A percentile compares a stretch with the other conserved stretches of the same genome.
phyloP scores from a whole-genome alignment of 2,113 vertebrate species.

The Planiliza haematocheilus region DNA sequence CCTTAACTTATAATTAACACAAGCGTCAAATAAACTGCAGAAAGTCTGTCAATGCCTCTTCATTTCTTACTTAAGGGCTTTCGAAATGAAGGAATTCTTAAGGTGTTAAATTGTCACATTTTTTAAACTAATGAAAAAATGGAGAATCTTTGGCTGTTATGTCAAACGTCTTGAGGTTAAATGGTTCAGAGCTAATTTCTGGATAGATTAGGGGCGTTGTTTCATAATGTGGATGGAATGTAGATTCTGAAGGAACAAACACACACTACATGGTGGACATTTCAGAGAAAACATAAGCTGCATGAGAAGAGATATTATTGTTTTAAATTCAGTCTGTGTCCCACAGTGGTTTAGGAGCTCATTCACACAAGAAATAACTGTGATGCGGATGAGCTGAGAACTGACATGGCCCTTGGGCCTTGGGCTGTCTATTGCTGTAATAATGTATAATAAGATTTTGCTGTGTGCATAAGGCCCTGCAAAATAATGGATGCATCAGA shows the following conservation, averaged over 20 bases:
- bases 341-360: constrained; percentile 10
- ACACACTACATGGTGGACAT: neutral
- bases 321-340: neutral
- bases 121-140: neutral
- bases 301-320: no score
- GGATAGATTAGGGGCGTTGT: neutral
- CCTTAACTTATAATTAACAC: neutral
- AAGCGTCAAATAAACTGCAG: neutral
- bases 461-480: constrained; percentile 10
- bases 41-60: no score
- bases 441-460: constrained; percentile 21
- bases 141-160: neutral
- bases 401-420: constrained; percentile 17
- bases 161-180: neutral
- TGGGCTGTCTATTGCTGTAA: constrained; percentile 12
- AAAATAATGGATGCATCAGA: neutral
- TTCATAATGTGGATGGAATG: neutral
- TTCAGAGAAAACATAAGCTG: neutral
- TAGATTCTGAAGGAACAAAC: neutral
- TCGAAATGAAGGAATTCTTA: no score
- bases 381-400: constrained; percentile 2
- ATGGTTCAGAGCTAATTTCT: no score
- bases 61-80: no score
- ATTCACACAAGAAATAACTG: constrained; percentile 20
- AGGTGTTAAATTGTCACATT: no score